Evolutionary conservation across 1,140 invertebrate species (phyloP), one percentile per base, ranked within the genome.

Genomic region (Ruditapes philippinarum): DNA sequence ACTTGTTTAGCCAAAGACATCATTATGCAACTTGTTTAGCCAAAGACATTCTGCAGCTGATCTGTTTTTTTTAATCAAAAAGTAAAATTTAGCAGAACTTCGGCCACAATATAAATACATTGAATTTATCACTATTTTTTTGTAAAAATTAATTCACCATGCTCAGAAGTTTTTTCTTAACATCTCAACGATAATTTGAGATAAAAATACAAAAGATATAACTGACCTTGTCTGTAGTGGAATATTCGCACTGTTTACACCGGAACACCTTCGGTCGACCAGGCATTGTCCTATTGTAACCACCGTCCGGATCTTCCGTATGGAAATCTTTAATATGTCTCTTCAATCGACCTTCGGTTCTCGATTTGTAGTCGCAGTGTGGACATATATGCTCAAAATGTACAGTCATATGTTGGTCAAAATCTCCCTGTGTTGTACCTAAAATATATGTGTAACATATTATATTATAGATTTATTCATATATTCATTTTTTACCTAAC

Each of bases 211-310:
- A n/a, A n/a, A n/a, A n/a, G n/a, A n/a, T n/a, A n/a, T n/a, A n/a
- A 65, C 62, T 31, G 33, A 94, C 95, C 96, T 99, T 99, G 0
- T 98, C 99, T 1, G 97, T 97, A 0, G 98, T 97, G 0, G 98
- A 96, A 91, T 97, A 98, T 25, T 97, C 97, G 94, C 99, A 99
- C 70, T 99, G 98, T 94, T 99, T 99, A 96, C 99, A 99, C 92
- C 97, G 97, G 95, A 98, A 98, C 0, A 97, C 97, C 95, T 99
- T 99, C 0, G 96, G 95, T 38, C 94, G 81, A 12, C 94, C 94
- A 33, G 92, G 94, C 81, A 93, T 93, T 14, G 90, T 92, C 78
- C 91, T 91, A 87, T 98, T 97, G 0, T 97, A 97, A 93, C 98
- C 98, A 5, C 98, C 97, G 74, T 97, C 97, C 1, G 98, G 97